Evolutionary conservation across 2,113 vertebrate species (phyloP).

Genomic region (Callipepla californica): DNA sequence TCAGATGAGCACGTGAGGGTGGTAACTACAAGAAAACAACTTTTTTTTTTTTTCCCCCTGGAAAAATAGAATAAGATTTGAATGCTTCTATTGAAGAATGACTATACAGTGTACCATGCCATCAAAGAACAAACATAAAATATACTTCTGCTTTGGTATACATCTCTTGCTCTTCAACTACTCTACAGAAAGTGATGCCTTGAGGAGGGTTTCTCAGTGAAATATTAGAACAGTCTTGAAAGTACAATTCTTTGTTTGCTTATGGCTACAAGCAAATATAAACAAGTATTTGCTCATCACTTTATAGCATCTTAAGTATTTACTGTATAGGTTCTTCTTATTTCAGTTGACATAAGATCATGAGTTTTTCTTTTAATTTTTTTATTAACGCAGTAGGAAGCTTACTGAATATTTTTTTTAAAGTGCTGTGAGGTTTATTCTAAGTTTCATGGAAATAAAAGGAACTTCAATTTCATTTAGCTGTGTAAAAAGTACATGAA

Average conservation of each 20-base stretch:
- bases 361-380: neutral
- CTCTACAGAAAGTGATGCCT: neutral
- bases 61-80: neutral
- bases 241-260: neutral
- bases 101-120: neutral
- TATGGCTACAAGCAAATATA: neutral
- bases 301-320: neutral
- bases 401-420: neutral
- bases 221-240: neutral
- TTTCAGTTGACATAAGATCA: neutral
- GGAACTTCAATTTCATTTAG: neutral
- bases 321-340: neutral
- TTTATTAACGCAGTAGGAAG: neutral
- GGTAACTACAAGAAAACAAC: slow-evolving; percentile 15
- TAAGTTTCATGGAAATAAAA: neutral
- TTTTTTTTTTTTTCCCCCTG: neutral
- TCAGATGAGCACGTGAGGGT: slow-evolving; percentile 20
- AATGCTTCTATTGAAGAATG: slow-evolving; percentile 16
- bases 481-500: neutral
- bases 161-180: neutral
- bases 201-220: neutral
- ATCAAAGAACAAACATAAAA: neutral
- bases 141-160: neutral
- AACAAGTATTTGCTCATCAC: neutral
- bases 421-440: neutral